A percentile compares a stretch with the other conserved stretches of the same genome.
Conservation (phyloP, 1,140 invertebrate genomes). For the Melipona quadrifasciata region DNA sequence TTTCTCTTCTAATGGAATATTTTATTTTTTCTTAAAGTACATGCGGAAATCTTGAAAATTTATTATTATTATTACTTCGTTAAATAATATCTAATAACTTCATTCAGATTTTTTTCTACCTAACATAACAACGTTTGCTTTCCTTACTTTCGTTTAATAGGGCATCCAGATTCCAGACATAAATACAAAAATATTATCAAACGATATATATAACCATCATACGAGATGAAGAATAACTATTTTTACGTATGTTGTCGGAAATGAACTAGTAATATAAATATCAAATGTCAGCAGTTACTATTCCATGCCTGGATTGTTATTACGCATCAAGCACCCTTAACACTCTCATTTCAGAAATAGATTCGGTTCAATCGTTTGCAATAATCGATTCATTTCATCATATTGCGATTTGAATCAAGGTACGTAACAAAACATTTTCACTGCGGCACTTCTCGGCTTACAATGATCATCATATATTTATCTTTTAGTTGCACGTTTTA, state of each 20-base stretch:
- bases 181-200: too few relatives aligned
- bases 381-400: neutral
- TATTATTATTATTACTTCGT: neutral
- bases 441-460: too few relatives aligned
- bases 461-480: too few relatives aligned
- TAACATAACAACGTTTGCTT: neutral
- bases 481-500: too few relatives aligned
- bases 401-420: neutral
- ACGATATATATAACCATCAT: neutral
- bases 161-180: too few relatives aligned
- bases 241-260: neutral
- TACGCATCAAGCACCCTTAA: neutral
- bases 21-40: neutral
- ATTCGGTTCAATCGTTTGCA: neutral
- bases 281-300: neutral
- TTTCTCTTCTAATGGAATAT: neutral
- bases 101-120: neutral
- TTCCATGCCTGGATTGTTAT: neutral
- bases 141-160: neutral
- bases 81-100: neutral
- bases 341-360: neutral
- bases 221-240: neutral
- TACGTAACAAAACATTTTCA: too few relatives aligned
- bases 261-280: neutral
- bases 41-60: neutral